These are phyloP conservation scores for Bubo blakistoni DNA, from an alignment of 2,113 vertebrate genomes.

Conservation along the genomic window DNA sequence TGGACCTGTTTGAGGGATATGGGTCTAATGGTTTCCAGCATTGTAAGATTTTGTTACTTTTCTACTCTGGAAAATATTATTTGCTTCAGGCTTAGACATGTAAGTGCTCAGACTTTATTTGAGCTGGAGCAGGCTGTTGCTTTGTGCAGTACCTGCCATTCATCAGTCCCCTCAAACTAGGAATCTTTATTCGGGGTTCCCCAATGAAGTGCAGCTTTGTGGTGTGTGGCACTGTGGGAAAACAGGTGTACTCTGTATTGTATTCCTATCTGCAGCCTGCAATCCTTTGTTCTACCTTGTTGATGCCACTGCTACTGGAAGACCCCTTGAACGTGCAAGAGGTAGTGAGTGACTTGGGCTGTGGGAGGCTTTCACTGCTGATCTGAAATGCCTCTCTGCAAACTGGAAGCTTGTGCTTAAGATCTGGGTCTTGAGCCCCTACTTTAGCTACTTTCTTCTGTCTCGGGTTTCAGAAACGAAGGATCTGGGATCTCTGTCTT, in stretches of 20 bases:
- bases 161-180: not conserved
- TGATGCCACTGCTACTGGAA: not conserved
- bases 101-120: no score
- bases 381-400: not conserved
- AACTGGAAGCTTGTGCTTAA: not conserved
- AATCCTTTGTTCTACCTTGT: not conserved
- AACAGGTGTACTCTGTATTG: not conserved
- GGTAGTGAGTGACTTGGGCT: not conserved
- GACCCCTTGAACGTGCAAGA: accelerated
- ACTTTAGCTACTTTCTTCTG: not conserved
- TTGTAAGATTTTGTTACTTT: not conserved
- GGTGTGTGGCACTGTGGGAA: not conserved
- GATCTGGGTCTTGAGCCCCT: not conserved
- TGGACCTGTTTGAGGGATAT: not conserved
- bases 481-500: not conserved
- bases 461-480: not conserved
- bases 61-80: not conserved
- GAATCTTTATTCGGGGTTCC: not conserved
- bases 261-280: not conserved
- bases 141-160: not conserved
- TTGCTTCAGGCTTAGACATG: not conserved
- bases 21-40: not conserved
- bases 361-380: not conserved
- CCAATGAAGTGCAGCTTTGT: not conserved
- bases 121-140: not conserved